Base-by-base conservation (phyloP, 2,888 invertebrate genomes). In the Cerastis leucographa region DNA sequence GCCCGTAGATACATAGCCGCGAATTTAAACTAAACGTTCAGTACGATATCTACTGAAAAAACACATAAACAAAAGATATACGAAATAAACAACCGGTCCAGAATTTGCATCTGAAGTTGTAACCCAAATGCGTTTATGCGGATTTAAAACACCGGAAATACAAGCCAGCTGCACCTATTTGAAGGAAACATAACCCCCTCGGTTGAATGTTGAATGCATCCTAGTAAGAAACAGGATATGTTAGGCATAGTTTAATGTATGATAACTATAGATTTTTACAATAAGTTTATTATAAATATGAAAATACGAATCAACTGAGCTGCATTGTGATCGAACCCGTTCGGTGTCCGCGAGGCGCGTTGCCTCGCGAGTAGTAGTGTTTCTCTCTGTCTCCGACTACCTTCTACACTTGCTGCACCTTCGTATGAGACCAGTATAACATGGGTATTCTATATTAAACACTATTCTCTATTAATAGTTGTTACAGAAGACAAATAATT, bases 321-420 rank as follows among this genome's bases (percentile, higher is more conserved):
- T 96, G 93, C 94, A 96, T 96, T 96, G 96, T 96, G 96, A 96
- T 96, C 90, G 93, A 95, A 92, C 90, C 93, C 92, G 91, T 94
- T 92, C 89, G 91, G 89, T 89, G 89, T 87, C 85, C 85, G 90
- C 88, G 89, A 78, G 69, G 83, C 87, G 88, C 78, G 74, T 78
- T 80, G 82, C 86, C 88, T 89, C 86, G 89, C 83, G 85, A 87
- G 87, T 87, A 85, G 91, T 94, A 92, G 91, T 91, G 86, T 91
- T 85, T 87, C 90, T 91, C 90, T 93, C 91, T 93, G 85, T 92
- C 91, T 92, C 90, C 86, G 81, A 89, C 90, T 90, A 87, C 89
- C 89, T 92, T 91, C 90, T 89, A 90, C 91, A 91, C 91, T 91
- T 87, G 89, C 87, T 90, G 92, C 92, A 91, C 92, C 90, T 92